These are phyloP conservation scores for Drosophila formosana DNA, from an alignment of 2,888 invertebrate species.

Conservation along the genomic window DNA sequence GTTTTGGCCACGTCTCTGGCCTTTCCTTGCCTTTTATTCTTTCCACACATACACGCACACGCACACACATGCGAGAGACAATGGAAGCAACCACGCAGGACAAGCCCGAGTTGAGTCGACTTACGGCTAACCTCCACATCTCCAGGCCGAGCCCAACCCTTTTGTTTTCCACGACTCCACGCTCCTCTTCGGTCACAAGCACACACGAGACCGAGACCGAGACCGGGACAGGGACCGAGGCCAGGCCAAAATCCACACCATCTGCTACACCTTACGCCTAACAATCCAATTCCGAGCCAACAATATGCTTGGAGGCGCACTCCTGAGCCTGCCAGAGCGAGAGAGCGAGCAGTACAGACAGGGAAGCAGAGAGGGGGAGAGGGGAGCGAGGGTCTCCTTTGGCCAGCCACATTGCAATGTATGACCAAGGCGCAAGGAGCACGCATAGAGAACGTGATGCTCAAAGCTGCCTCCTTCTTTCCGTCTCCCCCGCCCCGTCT, in stretches of 20 bases:
- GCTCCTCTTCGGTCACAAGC: constrained; percentile 26
- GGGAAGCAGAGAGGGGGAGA: neutral
- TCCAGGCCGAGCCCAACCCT: neutral
- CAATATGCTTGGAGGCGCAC: constrained; percentile 74
- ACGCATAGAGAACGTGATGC: constrained; percentile 64
- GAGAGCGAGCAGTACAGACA: neutral
- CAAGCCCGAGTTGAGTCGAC: constrained; percentile 36
- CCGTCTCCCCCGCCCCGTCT: constrained; percentile 2
- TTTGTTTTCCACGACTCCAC: constrained; percentile 20
- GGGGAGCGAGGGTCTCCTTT: constrained; percentile 9
- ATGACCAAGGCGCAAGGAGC: constrained; percentile 67
- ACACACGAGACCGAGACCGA: neutral
- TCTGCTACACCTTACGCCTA: constrained; percentile 81
- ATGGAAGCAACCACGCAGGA: constrained; percentile 49
- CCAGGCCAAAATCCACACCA: constrained; percentile 66
- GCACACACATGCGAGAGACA: constrained; percentile 17
- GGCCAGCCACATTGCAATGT: constrained; percentile 74
- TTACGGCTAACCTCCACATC: neutral
- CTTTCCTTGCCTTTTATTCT: constrained; percentile 57
- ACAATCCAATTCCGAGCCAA: constrained; percentile 78
- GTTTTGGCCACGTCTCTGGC: constrained; percentile 55
- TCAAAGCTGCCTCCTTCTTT: constrained; percentile 29
- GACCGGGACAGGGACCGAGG: neutral
- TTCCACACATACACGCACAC: constrained; percentile 34
- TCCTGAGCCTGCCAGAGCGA: constrained; percentile 27